Evolutionary conservation across 1,140 invertebrate genomes (phyloP), one percentile per base, ranked within the genome.

Genomic region (Drosophila sechellia): DNA sequence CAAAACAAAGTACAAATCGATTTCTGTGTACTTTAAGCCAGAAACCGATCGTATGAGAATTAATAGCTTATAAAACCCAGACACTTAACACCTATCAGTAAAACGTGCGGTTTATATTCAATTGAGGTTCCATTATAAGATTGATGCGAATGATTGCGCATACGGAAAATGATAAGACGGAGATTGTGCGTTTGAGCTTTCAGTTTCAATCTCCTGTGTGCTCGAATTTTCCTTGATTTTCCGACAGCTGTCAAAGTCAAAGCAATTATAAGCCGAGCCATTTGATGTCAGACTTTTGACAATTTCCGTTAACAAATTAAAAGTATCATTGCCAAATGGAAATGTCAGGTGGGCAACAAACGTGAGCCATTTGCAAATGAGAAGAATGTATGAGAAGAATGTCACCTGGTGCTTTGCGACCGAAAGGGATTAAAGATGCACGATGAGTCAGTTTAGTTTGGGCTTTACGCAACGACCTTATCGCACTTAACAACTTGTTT

Each of bases 251-350:
- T n/a, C 55, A 48, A 57, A 48, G 50, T 45, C 46, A 64, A 81
- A 65, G 64, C 78, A 66, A 75, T 75, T 78, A 71, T 52, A 63
- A 70, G 37, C 61, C 46, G 8, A 55, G 42, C 42, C 66, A 57
- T 59, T 77, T 49, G 46, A 53, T 65, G 46, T 69, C 35, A 34
- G 6, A 13, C 15, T 72, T 81, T 81, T 56, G 61, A 54, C 58
- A 65, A 71, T 72, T 75, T 81, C 80, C 65, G 54, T 68, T 68
- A 46, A 59, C 64, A 46, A 78, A 86, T 77, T 54, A 60, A 72
- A 63, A 45, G 43, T 50, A 58, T 49, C 43, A 10, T 6, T 48
- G 22, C 34, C 39, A 43, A 17, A 11, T 42, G n/a, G 46, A 49
- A 25, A 27, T 31, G 40, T 40, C 40, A 35, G n/a, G 54, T 35